Evolutionary conservation across 2,113 vertebrate species (phyloP), one percentile per base, ranked within the genome.

Genomic region (Cheilinus undulatus): DNA sequence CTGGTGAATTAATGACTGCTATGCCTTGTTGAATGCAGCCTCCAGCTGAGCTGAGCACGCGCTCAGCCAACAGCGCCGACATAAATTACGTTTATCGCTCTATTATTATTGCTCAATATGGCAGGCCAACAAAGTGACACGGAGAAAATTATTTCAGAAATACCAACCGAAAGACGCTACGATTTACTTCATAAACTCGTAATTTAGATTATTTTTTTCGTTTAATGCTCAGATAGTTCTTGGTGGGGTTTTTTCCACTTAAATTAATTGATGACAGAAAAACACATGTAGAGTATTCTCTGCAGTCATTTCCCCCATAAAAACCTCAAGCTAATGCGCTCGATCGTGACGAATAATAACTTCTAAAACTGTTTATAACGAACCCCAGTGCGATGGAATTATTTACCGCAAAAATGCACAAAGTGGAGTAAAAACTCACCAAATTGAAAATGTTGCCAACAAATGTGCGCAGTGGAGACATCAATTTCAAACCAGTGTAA

Each of bases 1-100:
- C 82, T 86, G 86, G 67, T 80, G 79, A 86, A 90, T 90, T 88
- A 91, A 91, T 86, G 87, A 86, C 82, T 48, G 50, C 65, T 82
- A 69, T 76, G 84, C 76, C 57, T 80, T 38, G 69, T 79, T 71
- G 68, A 75, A 61, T 71, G 53, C 68, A 75, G 73, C 51, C 83
- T 87, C 85, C 90, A 88, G 83, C 89, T 88, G 89, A 88, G 84
- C 67, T 61, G 59, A 79, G 80, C 76, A 80, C 69, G 71, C 76
- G 69, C 51, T 67, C 34, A 76, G 86, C 82, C 86, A 86, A 83
- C 51, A 76, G 76, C 45, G 63, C 61, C 42, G 7, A 70, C 76
- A 71, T 89, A 84, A 89, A 91, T 90, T 78, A 84, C 54, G 51
- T 84, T 86, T 83, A 92, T 80, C 57, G 80, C 66, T 82, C 48